These are phyloP conservation scores for Tupiocoris notatus DNA, from an alignment of 2,888 invertebrate species.

Conservation along the genomic window DNA sequence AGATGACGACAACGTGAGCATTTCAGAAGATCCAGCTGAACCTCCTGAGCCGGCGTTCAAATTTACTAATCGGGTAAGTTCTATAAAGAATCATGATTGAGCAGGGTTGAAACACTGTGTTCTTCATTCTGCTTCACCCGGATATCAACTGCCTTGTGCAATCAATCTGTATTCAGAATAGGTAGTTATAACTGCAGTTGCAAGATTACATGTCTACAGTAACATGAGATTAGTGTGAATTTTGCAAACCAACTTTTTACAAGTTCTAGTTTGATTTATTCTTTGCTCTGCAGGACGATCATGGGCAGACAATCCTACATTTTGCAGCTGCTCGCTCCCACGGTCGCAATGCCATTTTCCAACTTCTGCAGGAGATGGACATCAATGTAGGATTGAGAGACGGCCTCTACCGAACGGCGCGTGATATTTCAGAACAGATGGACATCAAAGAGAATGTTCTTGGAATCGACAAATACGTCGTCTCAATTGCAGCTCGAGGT, in stretches of 20 bases:
- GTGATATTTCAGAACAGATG: conserved; percentile 80
- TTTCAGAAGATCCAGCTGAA: conserved; percentile 54
- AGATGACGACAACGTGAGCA: conserved; percentile 15
- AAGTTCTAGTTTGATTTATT: no score
- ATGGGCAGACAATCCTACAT: conserved; percentile 85
- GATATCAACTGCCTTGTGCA: no score
- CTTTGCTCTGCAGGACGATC: conserved; percentile 69
- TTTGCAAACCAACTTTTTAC: not conserved
- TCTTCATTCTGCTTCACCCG: no score
- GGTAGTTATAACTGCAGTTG: no score
- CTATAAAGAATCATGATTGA: not conserved
- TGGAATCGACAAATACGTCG: conserved; percentile 77
- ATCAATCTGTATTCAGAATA: no score
- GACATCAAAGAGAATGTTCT: conserved; percentile 74
- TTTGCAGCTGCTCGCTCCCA: conserved; percentile 83
- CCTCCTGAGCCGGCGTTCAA: conserved; percentile 63
- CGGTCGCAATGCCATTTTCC: conserved; percentile 74
- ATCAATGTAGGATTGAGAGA: conserved; percentile 80
- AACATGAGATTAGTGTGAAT: no score
- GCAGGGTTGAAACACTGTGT: no score
- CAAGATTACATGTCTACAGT: no score
- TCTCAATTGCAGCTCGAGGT: conserved; percentile 77
- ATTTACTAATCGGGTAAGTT: conserved; percentile 61
- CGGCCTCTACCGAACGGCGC: conserved; percentile 80
- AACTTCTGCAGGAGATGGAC: conserved; percentile 75